phyloP scores from a whole-genome alignment of 2,888 invertebrate genomes.

The Oscheius sp. region DNA sequence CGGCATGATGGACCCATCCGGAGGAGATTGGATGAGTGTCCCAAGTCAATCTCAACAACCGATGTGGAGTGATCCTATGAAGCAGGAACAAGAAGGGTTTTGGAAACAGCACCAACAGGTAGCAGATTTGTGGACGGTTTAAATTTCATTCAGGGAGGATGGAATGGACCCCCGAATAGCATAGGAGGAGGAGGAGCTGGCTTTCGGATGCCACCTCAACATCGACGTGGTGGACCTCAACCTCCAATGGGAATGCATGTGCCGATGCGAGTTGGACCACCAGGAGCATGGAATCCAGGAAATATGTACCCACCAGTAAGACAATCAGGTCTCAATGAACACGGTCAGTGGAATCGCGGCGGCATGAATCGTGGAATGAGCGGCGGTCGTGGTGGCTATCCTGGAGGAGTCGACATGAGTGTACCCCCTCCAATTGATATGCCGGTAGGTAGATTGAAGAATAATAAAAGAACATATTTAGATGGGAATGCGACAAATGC shows the following conservation, averaged over 20 bases:
- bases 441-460: conserved; percentile 33
- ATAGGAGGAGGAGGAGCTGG: conserved; percentile 15
- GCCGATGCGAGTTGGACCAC: conserved; percentile 18
- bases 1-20: conserved; percentile 43
- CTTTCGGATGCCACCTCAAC: conserved; percentile 22
- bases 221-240: conserved; percentile 11
- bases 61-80: conserved; percentile 54
- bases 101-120: conserved; percentile 49
- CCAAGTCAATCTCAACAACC: conserved; percentile 36
- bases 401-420: conserved; percentile 49
- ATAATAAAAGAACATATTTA: neutral
- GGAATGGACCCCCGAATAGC: conserved; percentile 21
- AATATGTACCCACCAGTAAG: conserved; percentile 15
- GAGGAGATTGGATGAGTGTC: conserved; percentile 38
- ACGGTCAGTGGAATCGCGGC: conserved; percentile 35
- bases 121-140: neutral
- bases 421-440: conserved; percentile 60
- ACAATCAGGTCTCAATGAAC: conserved; percentile 26
- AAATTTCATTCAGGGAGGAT: neutral
- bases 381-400: conserved; percentile 38
- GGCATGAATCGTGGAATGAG: conserved; percentile 35
- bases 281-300: conserved; percentile 20
- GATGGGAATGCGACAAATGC: conserved; percentile 28
- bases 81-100: conserved; percentile 44
- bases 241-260: conserved; percentile 30